Evolutionary conservation across 2,113 vertebrate genomes (phyloP).

Genomic region (Odontesthes bonariensis): DNA sequence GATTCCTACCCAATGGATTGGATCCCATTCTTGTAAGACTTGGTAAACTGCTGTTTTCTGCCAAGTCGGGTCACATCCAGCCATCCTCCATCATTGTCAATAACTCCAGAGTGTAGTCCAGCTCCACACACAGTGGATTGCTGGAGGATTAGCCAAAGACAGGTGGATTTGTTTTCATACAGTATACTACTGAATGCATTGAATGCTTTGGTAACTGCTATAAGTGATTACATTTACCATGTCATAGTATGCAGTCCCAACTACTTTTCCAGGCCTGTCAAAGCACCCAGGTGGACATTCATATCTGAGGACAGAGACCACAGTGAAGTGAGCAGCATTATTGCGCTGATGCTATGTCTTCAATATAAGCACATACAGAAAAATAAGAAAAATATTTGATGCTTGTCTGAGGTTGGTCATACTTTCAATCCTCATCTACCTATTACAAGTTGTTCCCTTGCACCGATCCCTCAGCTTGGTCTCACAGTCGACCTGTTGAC

Average conservation of each 20-base stretch:
- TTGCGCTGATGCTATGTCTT: not conserved
- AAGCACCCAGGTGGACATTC: conserved; percentile 96
- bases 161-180: not conserved
- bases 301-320: conserved; percentile 82
- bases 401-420: not conserved
- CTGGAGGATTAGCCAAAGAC: conserved; percentile 72
- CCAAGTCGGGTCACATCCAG: conserved; percentile 95
- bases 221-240: conserved; percentile 86
- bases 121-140: conserved; percentile 97
- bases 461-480: conserved; percentile 94
- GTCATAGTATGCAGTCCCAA: conserved; percentile 94
- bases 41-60: conserved; percentile 91
- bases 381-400: not conserved
- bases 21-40: conserved; percentile 92
- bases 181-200: not conserved
- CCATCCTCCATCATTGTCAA: conserved; percentile 98
- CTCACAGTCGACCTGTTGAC: conserved; percentile 95
- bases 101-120: conserved; percentile 92
- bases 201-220: not conserved
- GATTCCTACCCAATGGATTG: conserved; percentile 88
- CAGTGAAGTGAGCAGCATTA: not conserved
- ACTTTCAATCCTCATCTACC: conserved; percentile 76
- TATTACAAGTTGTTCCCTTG: conserved; percentile 98
- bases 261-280: conserved; percentile 90
- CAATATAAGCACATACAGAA: not conserved